phyloP scores from a whole-genome alignment of 23 tunicate genomes.

The Halocynthia roretzi region DNA sequence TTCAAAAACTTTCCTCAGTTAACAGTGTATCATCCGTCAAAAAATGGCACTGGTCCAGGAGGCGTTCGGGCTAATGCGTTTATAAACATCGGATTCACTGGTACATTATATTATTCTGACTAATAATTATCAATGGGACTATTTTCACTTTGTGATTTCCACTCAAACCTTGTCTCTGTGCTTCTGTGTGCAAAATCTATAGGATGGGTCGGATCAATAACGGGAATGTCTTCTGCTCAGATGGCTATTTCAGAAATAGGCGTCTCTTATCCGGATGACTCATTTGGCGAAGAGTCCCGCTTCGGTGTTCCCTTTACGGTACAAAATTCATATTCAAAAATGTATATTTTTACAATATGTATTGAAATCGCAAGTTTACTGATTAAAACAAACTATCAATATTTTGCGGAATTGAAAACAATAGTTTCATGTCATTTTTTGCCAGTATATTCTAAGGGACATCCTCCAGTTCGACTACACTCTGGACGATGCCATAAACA shows the following conservation, averaged over 20 bases:
- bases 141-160: neutral
- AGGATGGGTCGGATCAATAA: conserved; percentile 96
- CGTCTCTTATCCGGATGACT: conserved; percentile 63
- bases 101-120: conserved; percentile 22
- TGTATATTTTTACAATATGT: neutral
- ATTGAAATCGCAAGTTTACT: conserved; percentile 1
- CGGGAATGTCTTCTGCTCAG: conserved; percentile 80
- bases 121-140: neutral
- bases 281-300: conserved; percentile 85
- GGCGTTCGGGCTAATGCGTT: conserved; percentile 57
- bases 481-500: conserved; percentile 84
- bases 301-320: conserved; percentile 92
- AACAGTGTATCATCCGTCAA: conserved; percentile 75
- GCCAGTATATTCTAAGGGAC: conserved; percentile 83
- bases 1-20: conserved; percentile 69
- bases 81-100: conserved; percentile 89
- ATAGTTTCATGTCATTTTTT: neutral
- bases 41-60: conserved; percentile 51
- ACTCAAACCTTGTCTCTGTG: neutral
- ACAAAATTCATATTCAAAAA: neutral
- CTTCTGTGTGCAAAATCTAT: neutral
- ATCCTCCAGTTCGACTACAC: conserved; percentile 90
- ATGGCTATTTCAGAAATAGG: conserved; percentile 97
- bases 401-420: neutral
- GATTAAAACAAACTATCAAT: too few species aligned